These are phyloP conservation scores for Leptopilina clavipes DNA, from an alignment of 1,140 invertebrate genomes.

Conservation along the genomic window DNA sequence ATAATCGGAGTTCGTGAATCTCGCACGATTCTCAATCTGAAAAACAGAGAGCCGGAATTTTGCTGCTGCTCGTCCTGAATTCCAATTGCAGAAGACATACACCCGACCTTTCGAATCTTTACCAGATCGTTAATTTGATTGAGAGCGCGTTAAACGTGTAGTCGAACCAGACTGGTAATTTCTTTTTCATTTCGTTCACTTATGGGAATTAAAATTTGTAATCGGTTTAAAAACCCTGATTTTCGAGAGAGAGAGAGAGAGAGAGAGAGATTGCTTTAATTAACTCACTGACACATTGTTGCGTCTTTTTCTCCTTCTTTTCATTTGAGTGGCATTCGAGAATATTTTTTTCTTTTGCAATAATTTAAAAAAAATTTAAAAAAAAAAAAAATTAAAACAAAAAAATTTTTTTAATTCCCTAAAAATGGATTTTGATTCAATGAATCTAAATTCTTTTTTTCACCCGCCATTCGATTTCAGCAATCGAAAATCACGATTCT, in stretches of 20 bases:
- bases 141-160: slow-evolving; percentile 36
- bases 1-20: slow-evolving; percentile 25
- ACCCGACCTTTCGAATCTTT: slow-evolving; percentile 40
- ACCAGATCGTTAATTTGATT: slow-evolving; percentile 45
- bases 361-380: too few species aligned
- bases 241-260: not conserved
- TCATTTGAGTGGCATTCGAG: not conserved
- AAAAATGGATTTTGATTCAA: too few species aligned
- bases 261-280: slow-evolving; percentile 9
- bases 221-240: slow-evolving; percentile 21
- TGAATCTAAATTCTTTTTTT: too few species aligned
- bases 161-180: slow-evolving; percentile 26
- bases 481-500: slow-evolving; percentile 29
- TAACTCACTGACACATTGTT: slow-evolving; percentile 7
- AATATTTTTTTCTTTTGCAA: too few species aligned
- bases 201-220: slow-evolving; percentile 38
- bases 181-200: not conserved
- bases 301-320: not conserved
- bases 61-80: slow-evolving; percentile 44
- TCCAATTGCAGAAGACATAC: slow-evolving; percentile 44
- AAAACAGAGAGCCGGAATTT: slow-evolving; percentile 3
- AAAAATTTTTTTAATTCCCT: too few species aligned
- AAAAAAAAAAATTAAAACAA: too few species aligned
- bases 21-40: slow-evolving; percentile 30
- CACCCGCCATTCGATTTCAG: not conserved